A percentile compares a stretch with the other conserved stretches of the same genome.
Evolutionary conservation across 1,140 invertebrate species (phyloP).

Genomic region (Akabosia matsudoensis): DNA sequence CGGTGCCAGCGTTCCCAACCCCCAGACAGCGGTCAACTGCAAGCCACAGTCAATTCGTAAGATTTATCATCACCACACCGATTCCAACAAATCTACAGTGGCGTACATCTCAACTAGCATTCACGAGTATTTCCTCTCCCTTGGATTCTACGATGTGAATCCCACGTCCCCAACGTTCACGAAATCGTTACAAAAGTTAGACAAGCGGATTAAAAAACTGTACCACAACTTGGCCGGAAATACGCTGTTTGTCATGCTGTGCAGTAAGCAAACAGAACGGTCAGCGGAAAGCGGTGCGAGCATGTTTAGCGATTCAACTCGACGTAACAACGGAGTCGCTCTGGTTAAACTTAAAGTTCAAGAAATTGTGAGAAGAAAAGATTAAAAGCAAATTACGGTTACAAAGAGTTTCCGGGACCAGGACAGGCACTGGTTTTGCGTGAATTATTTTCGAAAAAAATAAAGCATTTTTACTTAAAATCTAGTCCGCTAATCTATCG

Average conservation of each 20-base stretch:
- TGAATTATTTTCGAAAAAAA: too few relatives aligned
- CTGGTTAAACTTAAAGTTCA: not conserved
- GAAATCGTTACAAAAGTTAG: not conserved
- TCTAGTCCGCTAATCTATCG: too few relatives aligned
- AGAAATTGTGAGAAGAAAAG: not conserved
- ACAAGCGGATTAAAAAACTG: not conserved
- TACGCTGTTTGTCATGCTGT: not conserved
- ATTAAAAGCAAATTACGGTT: too few relatives aligned
- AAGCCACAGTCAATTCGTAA: too few relatives aligned
- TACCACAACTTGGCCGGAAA: not conserved
- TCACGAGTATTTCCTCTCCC: not conserved
- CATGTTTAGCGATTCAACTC: not conserved
- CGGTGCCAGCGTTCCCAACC: not conserved
- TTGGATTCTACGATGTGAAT: not conserved
- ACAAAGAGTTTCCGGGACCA: too few relatives aligned
- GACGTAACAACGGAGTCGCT: not conserved
- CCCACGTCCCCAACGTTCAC: not conserved
- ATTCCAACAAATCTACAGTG: not conserved
- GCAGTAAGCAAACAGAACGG: not conserved
- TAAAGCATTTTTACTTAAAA: too few relatives aligned
- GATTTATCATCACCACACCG: not conserved
- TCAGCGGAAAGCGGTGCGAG: not conserved
- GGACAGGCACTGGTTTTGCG: too few relatives aligned
- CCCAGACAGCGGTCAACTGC: not conserved
- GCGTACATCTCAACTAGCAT: not conserved